A percentile compares a stretch with the other conserved stretches of the same genome.
These are phyloP conservation scores for Enteromius fasciolatus DNA, from an alignment of 2,797 vertebrate species.

Conservation along the genomic window DNA sequence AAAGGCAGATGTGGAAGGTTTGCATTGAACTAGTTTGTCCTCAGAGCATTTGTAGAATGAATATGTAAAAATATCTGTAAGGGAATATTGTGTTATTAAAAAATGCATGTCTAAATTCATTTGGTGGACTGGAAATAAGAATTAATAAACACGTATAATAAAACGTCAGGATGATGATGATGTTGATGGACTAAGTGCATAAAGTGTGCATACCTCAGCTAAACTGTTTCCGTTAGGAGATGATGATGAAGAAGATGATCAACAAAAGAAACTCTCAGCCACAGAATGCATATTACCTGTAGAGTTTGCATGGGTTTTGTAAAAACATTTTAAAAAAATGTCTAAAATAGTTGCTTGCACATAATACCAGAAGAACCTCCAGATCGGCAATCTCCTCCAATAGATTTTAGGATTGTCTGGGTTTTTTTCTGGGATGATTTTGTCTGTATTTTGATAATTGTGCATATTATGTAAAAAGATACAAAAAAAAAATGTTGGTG, in stretches of 20 bases:
- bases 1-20: slow-evolving; percentile 84
- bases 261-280: slow-evolving; percentile 89
- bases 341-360: slow-evolving; percentile 99
- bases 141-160: slow-evolving; percentile 78
- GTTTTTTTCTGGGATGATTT: slow-evolving; percentile 98
- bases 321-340: slow-evolving; percentile 97
- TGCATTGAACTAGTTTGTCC: slow-evolving; percentile 88
- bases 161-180: slow-evolving; percentile 87
- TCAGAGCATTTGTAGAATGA: slow-evolving; percentile 89
- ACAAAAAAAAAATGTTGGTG: slow-evolving; percentile 93
- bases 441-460: slow-evolving; percentile 99
- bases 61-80: slow-evolving; percentile 88
- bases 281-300: slow-evolving; percentile 99
- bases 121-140: slow-evolving; percentile 93
- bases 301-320: slow-evolving; percentile 99
- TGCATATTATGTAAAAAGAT: slow-evolving; percentile 99
- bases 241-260: slow-evolving; percentile 59
- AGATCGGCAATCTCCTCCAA: slow-evolving; percentile 99
- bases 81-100: slow-evolving; percentile 89
- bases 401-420: slow-evolving; percentile 99
- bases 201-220: slow-evolving; percentile 98
- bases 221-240: slow-evolving; percentile 81
- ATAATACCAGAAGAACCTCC: slow-evolving; percentile 99
- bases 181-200: slow-evolving; percentile 93
- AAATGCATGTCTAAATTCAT: slow-evolving; percentile 92